phyloP scores from a whole-genome alignment of 92 coral and sea anemone genomes.

The Porites evermanni region DNA sequence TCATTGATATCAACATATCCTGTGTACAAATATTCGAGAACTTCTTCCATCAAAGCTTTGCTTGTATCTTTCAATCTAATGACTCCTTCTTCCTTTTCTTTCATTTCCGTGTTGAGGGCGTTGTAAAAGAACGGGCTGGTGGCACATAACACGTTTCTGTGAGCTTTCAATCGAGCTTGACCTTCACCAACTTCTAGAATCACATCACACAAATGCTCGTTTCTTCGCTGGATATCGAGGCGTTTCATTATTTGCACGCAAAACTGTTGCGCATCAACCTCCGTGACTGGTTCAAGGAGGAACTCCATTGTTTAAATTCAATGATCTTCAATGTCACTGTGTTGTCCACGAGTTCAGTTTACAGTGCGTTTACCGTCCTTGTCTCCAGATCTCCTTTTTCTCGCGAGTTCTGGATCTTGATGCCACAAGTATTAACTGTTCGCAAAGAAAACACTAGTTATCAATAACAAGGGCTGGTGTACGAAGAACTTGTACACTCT shows the following conservation, averaged over 20 bases:
- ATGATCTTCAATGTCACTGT: too few species aligned
- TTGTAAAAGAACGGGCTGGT: not conserved
- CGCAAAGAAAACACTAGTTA: too few species aligned
- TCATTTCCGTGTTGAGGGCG: not conserved
- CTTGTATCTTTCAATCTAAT: not conserved
- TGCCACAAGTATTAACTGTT: too few species aligned
- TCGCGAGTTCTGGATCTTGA: too few species aligned
- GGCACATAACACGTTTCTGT: not conserved
- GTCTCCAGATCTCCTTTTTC: too few species aligned
- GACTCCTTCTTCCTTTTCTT: not conserved
- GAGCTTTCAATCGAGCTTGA: not conserved
- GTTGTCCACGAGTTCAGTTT: too few species aligned
- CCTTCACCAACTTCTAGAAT: not conserved
- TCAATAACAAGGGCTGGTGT: too few species aligned
- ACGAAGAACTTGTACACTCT: too few species aligned
- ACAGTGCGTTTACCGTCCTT: too few species aligned
- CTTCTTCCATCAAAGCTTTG: not conserved
- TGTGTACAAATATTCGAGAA: not conserved
- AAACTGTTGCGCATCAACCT: not conserved
- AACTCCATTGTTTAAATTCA: too few species aligned
- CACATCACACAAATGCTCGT: conserved; percentile 5
- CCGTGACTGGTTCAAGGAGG: too few species aligned
- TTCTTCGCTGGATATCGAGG: not conserved
- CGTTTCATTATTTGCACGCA: not conserved
- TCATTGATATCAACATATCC: too few species aligned